Conservation (phyloP, 2,113 vertebrate genomes). For the Vulpes ferrilata region DNA sequence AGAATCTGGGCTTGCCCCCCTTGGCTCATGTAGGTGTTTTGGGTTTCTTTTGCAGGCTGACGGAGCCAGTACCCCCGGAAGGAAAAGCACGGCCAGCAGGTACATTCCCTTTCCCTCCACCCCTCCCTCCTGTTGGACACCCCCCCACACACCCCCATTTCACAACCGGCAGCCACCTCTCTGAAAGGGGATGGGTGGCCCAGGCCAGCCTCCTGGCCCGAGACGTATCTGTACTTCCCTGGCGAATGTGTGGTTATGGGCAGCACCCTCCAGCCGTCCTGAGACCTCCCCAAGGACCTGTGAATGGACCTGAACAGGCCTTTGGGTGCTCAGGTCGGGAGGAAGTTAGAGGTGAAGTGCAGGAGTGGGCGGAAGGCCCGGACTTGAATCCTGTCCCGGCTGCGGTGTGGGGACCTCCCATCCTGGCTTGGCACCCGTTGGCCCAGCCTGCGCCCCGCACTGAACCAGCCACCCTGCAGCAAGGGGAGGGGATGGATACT, state of each 20-base stretch:
- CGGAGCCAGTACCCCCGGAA: slow-evolving; percentile 87
- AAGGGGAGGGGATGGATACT: neutral
- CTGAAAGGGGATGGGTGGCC: neutral
- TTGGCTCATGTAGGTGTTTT: slow-evolving; percentile 49
- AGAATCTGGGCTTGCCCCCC: neutral
- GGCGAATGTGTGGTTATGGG: neutral
- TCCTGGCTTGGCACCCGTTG: neutral
- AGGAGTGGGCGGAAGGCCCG: neutral
- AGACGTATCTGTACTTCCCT: neutral
- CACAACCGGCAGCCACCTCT: neutral
- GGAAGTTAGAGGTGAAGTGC: neutral
- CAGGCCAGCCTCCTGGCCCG: neutral
- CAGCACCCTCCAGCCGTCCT: neutral
- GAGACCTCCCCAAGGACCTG: neutral
- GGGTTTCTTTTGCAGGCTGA: slow-evolving; percentile 83
- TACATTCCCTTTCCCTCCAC: slow-evolving; percentile 40
- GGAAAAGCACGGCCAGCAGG: slow-evolving; percentile 87
- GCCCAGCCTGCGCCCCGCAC: neutral
- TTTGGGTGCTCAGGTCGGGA: neutral
- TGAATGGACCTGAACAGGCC: neutral
- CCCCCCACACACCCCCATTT: neutral
- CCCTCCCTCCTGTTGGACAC: accelerated
- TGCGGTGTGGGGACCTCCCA: neutral
- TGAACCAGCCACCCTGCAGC: neutral
- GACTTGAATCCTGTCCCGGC: neutral